Evolutionary conservation across 2,888 invertebrate species (phyloP).

Genomic region (Endomychus coccineus): DNA sequence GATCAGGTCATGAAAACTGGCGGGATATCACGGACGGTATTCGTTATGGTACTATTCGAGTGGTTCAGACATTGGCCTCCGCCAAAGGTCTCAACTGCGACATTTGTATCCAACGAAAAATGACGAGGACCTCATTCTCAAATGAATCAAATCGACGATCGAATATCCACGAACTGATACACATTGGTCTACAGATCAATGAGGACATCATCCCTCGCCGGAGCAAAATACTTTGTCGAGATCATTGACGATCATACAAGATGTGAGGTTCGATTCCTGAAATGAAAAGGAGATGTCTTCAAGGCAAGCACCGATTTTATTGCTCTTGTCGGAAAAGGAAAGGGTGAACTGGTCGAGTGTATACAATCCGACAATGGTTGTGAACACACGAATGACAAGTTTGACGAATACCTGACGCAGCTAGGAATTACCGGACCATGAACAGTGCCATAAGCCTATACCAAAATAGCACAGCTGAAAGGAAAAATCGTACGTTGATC

Average conservation of each 20-base stretch:
- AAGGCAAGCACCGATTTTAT: constrained; percentile 17
- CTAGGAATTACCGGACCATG: too few species aligned
- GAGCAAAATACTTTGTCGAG: constrained; percentile 22
- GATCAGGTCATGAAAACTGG: constrained; percentile 16
- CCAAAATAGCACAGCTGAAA: too few species aligned
- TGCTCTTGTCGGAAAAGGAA: too few species aligned
- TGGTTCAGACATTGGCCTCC: neutral
- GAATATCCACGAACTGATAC: constrained; percentile 22
- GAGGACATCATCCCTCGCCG: constrained; percentile 7
- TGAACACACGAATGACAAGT: too few species aligned
- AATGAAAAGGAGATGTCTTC: constrained; percentile 22
- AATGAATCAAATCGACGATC: constrained; percentile 12
- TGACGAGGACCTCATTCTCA: constrained; percentile 15
- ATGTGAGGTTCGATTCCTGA: constrained; percentile 22
- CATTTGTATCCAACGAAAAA: constrained; percentile 16
- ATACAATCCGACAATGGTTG: too few species aligned
- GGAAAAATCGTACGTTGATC: too few species aligned
- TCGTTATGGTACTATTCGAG: constrained; percentile 1
- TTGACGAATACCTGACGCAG: too few species aligned
- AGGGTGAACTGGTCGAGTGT: too few species aligned
- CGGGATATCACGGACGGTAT: constrained; percentile 3
- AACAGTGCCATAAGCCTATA: too few species aligned
- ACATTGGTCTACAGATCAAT: constrained; percentile 24
- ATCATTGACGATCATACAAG: constrained; percentile 26
- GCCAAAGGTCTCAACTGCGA: constrained; percentile 8